phyloP scores from a whole-genome alignment of 2,888 invertebrate species.

The Sarcophaga subvicina region DNA sequence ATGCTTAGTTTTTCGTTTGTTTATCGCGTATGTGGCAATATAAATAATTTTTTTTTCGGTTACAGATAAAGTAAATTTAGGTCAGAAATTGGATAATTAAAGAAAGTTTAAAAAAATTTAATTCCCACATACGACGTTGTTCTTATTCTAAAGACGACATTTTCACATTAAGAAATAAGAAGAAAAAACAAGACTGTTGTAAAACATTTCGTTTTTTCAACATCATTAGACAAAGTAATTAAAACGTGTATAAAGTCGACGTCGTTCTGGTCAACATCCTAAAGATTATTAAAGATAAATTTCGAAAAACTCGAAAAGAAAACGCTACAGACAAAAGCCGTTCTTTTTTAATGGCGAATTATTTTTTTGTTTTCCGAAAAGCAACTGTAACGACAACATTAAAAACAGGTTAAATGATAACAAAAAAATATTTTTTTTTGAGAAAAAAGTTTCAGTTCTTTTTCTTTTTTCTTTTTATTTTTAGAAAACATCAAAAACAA shows the following conservation, averaged over 20 bases:
- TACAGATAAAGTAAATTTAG: conserved; percentile 51
- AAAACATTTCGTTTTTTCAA: conserved; percentile 1
- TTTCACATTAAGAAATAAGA: conserved; percentile 47
- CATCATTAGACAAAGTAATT: conserved; percentile 64
- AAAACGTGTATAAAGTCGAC: conserved; percentile 44
- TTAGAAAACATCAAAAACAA: conserved; percentile 48
- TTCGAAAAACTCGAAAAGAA: conserved; percentile 8
- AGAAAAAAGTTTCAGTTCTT: not conserved
- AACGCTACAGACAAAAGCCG: conserved; percentile 51
- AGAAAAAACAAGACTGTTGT: not conserved
- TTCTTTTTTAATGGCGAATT: conserved; percentile 56
- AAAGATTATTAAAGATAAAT: conserved; percentile 67
- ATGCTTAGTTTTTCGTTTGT: too few relatives aligned
- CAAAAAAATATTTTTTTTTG: not conserved
- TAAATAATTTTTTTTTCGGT: too few relatives aligned
- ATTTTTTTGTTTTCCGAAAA: conserved; percentile 26
- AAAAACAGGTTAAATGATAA: conserved; percentile 59
- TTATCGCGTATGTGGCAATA: too few relatives aligned
- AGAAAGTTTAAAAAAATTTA: conserved; percentile 57
- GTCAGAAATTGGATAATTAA: conserved; percentile 60
- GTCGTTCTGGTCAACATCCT: conserved; percentile 43
- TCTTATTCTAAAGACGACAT: conserved; percentile 17
- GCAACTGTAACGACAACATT: conserved; percentile 2
- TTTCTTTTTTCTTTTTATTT: conserved; percentile 35
- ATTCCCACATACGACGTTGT: conserved; percentile 22